Base-by-base conservation (phyloP, 2,888 invertebrate genomes). In the Zygothrica quintamaculata region DNA sequence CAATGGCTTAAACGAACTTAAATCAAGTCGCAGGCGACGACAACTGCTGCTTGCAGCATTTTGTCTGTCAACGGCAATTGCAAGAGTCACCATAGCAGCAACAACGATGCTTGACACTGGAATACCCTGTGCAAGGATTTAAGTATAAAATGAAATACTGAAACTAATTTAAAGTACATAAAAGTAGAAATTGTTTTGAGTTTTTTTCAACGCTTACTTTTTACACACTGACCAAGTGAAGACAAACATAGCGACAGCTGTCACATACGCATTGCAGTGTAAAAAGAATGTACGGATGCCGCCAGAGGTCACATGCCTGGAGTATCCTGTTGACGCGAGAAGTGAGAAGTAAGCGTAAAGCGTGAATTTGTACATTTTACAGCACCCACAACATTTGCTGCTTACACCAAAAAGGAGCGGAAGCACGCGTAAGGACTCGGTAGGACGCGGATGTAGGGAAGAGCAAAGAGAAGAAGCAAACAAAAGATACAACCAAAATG, bases 281-380 rank as follows among this genome's bases (percentile, higher is more conserved):
- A 12, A 12, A 34, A n/a, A n/a, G n/a, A n/a, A n/a, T n/a, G n/a
- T n/a, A n/a, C n/a, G 13, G 9, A 43, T 25, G 12, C 34, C 15
- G 18, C 13, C n/a, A 31, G 47, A n/a, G n/a, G n/a, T n/a, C 31
- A 40, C 39, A 13, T 26, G 5, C 18, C 5, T 2, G 18, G 18
- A 31, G 15, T n/a, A n/a, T n/a, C 22, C 48, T 15, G 43, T 5
- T 25, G 25, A 33, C 16, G 37, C 44, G 12, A 12, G 50, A 62
- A 50, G 31, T 46, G 26, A 34, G 50, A 62, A 50, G 31, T 46
- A 22, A 34, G 48, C 44, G 29, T 29, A 74, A 59, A 59, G 53
- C 64, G 56, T 67, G 56, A 67, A 72, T 72, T 70, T 55, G 36
- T 43, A 56, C 55, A 72, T 61, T 51, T 50, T 60, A 33, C 34